phyloP scores from a whole-genome alignment of 2,113 vertebrate genomes.

The Prolemur simus region DNA sequence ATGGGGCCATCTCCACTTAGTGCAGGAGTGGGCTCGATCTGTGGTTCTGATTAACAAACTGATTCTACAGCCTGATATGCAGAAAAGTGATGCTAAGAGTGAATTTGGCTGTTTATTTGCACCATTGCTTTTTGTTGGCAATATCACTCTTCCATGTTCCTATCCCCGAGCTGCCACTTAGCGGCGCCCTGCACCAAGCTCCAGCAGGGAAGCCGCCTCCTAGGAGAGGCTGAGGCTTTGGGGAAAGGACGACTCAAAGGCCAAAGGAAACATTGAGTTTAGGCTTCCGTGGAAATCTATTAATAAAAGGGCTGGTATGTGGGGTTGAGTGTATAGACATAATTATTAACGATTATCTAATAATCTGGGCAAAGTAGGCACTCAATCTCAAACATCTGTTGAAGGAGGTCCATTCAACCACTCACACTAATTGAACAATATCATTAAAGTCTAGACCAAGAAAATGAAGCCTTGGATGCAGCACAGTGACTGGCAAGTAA shows the following conservation, averaged over 20 bases:
- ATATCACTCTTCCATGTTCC: neutral
- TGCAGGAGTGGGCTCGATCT: neutral
- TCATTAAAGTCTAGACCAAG: neutral
- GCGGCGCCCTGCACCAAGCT: constrained; percentile 40
- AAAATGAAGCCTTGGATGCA: neutral
- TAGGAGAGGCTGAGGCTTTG: fast-evolving
- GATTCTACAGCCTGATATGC: neutral
- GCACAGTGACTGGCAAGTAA: neutral
- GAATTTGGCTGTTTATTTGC: neutral
- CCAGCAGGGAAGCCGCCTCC: neutral
- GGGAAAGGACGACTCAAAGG: neutral
- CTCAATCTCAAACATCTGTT: too few species aligned
- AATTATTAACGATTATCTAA: neutral
- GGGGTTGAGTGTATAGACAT: neutral
- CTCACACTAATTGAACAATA: neutral
- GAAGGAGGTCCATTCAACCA: neutral
- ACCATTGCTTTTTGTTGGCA: neutral
- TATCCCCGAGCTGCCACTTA: constrained; percentile 13
- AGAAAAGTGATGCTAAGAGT: neutral
- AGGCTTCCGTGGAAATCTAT: neutral
- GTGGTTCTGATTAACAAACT: neutral
- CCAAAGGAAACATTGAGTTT: fast-evolving
- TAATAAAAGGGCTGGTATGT: constrained; percentile 28
- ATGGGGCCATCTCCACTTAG: neutral
- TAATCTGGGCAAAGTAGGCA: neutral